Base-by-base conservation (phyloP, 2,797 vertebrate genomes). In the Pangasius larnaudii region DNA sequence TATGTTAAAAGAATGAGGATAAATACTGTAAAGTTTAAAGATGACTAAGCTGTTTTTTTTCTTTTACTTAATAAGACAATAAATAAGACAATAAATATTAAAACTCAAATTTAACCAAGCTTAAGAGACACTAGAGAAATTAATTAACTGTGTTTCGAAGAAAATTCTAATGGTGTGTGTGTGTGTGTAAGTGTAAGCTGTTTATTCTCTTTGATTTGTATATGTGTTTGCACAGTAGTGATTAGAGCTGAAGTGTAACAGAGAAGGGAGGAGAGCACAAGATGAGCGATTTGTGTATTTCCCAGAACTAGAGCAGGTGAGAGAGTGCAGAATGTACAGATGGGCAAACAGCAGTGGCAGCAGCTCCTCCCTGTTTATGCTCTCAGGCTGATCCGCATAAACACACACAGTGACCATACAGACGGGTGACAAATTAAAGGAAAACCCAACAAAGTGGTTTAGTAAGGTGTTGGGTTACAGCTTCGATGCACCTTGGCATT, bases 181-280 rank as follows among this genome's bases (percentile, higher is more conserved):
- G 49, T 1, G 58, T 24, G 53, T 39, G 49, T n/a, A 33, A 16
- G 74, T 18, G 46, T 7, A 8, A 33, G 2, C n/a, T 53, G n/a
- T 56, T 33, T 53, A 56, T 56, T 78, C 49, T 78, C 22, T 78
- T 78, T 84, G 67, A 63, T 81, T 85, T 72, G 85, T 85, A 59
- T 39, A 53, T 78, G 74, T 88, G 84, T 90, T 86, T 88, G 88
- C 53, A 85, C 46, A 77, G 59, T 39, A 59, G 84, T 87, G 84
- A 90, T 89, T 90, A 88, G 78, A 84, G 84, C 58, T 65, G 81
- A 85, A 72, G 33, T 49, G 36, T 58, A 61, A 24, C 56, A 90
- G 80, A 89, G 78, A 46, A 46, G 56, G 49, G 39, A 58, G 27
- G 39, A 65, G 30, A 83, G 77, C 61, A 78, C 69, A 59, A 42